Evolutionary conservation across 2,113 vertebrate species (phyloP).

Genomic region (Myotis lucifugus): DNA sequence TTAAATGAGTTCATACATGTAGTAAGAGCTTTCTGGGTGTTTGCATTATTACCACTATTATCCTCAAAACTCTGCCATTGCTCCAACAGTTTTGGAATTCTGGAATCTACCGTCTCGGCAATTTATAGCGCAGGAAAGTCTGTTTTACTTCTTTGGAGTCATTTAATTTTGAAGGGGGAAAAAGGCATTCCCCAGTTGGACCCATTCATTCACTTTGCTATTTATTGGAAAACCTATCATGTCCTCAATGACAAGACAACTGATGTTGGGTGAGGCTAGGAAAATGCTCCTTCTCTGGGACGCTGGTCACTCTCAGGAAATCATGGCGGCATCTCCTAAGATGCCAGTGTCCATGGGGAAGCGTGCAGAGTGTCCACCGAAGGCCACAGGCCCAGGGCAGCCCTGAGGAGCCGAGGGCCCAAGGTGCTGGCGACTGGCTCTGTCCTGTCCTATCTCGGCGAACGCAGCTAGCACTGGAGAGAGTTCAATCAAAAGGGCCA

Average conservation of each 20-base stretch:
- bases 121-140: neutral
- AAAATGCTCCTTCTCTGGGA: neutral
- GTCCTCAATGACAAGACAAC: neutral
- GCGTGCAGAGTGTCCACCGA: neutral
- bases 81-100: neutral
- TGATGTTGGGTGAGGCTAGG: neutral
- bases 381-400: rapidly evolving
- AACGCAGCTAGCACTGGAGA: neutral
- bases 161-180: neutral
- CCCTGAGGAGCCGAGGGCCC: rapidly evolving
- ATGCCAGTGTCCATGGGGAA: neutral
- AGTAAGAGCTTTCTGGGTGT: neutral
- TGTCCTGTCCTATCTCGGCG: neutral
- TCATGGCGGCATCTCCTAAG: neutral
- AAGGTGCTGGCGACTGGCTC: rapidly evolving
- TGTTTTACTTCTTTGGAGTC: neutral
- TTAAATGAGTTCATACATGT: neutral
- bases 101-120: neutral
- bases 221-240: neutral
- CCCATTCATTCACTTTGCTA: neutral
- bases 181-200: neutral
- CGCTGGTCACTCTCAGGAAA: neutral
- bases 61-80: neutral
- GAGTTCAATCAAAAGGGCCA: neutral
- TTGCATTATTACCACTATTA: neutral